Base-by-base conservation (phyloP, 2,797 vertebrate genomes). In the Amniataba percoides region DNA sequence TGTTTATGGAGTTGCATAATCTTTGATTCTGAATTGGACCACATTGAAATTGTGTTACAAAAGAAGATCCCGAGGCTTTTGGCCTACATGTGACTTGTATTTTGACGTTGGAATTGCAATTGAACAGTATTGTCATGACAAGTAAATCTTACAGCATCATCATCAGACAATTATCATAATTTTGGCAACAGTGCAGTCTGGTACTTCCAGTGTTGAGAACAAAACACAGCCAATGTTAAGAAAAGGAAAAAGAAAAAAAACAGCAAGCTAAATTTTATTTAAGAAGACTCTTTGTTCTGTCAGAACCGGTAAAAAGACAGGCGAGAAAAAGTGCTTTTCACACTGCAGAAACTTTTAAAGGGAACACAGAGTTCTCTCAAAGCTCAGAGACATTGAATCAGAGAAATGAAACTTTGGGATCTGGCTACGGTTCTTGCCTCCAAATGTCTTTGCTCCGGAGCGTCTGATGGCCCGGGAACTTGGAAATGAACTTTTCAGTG, bases 81-180 rank as follows among this genome's bases (percentile, higher is more conserved):
- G 40, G 40, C 40, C 40, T n/a, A n/a, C 16, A 3, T 27, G 7
- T 49, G 31, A 46, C 25, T 65, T 40, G 49, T 65, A 15, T 58
- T 68, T 21, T 31, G 16, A 64, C 27, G 42, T 63, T 71, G 34
- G 19, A 39, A 27, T 65, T 31, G 13, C 23, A 49, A 7, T 73
- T 72, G 25, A 42, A 58, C 52, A 59, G 64, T 7, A 14, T 74
- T 71, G 56, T 42, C 57, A 34, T 49, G 61, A 75, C 61, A 53
- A 49, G 61, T 39, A 42, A 77, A 70, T 67, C 63, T 61, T 18
- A 27, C 65, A 23, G 55, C 56, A 61, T 63, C 25, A 34, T 25
- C 7, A 53, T 65, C 13, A 65, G 62, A 48, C 40, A 49, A 36
- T 55, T 39, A 59, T 70, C 43, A 31, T 31, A 18, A 14, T 59